A percentile compares a stretch with the other conserved stretches of the same genome.
phyloP scores from a whole-genome alignment of 2,888 invertebrate species.

The Melipona beecheii region DNA sequence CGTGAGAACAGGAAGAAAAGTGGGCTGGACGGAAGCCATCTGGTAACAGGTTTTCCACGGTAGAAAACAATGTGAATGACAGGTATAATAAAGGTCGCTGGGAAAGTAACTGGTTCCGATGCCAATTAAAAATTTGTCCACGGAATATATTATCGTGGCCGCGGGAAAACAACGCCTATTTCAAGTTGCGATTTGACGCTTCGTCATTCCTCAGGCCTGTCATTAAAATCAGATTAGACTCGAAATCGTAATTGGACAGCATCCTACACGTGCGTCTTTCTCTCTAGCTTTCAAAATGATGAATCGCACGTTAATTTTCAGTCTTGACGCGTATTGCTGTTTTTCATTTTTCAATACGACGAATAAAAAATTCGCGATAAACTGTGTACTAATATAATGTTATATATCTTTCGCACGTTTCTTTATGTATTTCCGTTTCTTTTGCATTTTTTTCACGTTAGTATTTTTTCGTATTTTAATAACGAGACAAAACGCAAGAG shows the following conservation, averaged over 20 bases:
- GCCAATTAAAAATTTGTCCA: conserved; percentile 82
- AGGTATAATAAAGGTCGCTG: conserved; percentile 74
- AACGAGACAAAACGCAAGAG: too few species aligned
- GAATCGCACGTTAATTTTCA: conserved; percentile 49
- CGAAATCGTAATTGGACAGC: conserved; percentile 74
- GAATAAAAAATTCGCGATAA: too few species aligned
- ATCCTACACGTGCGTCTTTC: conserved; percentile 26
- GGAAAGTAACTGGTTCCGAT: conserved; percentile 70
- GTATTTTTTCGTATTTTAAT: too few species aligned
- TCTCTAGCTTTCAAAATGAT: conserved; percentile 44
- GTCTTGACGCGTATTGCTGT: background rate
- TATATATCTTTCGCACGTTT: too few species aligned
- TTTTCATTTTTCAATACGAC: background rate
- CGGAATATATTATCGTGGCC: conserved; percentile 72
- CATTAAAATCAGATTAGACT: conserved; percentile 84
- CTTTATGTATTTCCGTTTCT: too few species aligned
- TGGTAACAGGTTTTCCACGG: conserved; percentile 47
- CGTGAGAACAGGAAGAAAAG: conserved; percentile 1
- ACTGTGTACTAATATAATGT: too few species aligned
- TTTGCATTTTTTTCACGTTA: too few species aligned
- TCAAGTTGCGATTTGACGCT: conserved; percentile 82
- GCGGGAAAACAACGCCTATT: conserved; percentile 78
- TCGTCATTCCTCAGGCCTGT: conserved; percentile 83
- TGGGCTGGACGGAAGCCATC: conserved; percentile 37
- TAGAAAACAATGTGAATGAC: conserved; percentile 5